phyloP scores from a whole-genome alignment of 1,140 invertebrate genomes.

The Drosophila orena region DNA sequence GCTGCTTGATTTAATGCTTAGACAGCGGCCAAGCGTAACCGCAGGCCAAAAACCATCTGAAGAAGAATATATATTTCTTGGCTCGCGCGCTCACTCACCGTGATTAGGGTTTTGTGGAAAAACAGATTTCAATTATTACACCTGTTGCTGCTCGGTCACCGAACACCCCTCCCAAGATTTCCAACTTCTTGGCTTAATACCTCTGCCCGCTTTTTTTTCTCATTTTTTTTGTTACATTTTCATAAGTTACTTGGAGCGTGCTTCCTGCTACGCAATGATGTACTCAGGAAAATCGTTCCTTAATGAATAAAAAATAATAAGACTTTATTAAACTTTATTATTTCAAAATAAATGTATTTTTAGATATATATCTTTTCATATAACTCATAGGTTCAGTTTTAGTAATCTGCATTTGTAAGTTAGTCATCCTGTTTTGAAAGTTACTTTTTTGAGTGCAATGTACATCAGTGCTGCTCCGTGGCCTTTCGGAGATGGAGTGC shows the following conservation, averaged over 20 bases:
- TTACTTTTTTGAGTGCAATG: slow-evolving; percentile 8
- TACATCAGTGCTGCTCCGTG: slow-evolving; percentile 24
- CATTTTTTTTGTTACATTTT: slow-evolving; percentile 44
- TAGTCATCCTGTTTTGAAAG: neutral
- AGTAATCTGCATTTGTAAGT: no score
- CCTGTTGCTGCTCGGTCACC: slow-evolving; percentile 61
- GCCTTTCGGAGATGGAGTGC: slow-evolving; percentile 34
- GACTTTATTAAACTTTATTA: neutral
- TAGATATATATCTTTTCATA: neutral
- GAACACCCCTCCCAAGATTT: slow-evolving; percentile 46
- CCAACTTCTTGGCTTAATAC: slow-evolving; percentile 25
- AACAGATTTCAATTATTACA: slow-evolving; percentile 80
- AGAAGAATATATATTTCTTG: slow-evolving; percentile 43
- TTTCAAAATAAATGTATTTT: neutral
- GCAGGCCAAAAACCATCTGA: slow-evolving; percentile 47
- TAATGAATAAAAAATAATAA: neutral
- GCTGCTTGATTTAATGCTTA: slow-evolving; percentile 65
- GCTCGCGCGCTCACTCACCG: slow-evolving; percentile 46
- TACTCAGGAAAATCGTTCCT: slow-evolving; percentile 19
- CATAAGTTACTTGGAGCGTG: slow-evolving; percentile 69
- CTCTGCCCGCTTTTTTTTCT: neutral
- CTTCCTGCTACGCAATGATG: slow-evolving; percentile 67
- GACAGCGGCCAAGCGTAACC: slow-evolving; percentile 58
- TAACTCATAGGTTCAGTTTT: neutral
- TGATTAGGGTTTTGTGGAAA: slow-evolving; percentile 73